Evolutionary conservation across 2,888 invertebrate genomes (phyloP).

Genomic region (Galerucella calmariensis): DNA sequence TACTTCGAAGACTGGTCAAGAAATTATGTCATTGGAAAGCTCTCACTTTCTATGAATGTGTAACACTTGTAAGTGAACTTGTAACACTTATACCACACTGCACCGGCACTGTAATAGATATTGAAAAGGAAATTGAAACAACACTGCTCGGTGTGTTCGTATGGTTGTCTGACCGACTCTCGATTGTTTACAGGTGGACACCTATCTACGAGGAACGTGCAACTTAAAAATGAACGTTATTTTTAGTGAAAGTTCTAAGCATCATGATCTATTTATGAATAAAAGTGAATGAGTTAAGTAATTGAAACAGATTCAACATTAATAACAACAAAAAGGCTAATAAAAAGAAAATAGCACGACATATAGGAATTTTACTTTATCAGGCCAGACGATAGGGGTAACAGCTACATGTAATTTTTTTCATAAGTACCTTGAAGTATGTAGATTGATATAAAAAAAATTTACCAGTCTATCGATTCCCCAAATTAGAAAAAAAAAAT

Average conservation of each 20-base stretch:
- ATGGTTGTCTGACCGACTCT: background rate
- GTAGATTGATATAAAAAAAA: no score
- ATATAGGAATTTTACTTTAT: no score
- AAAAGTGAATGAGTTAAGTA: no score
- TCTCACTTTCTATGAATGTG: slow-evolving; percentile 47
- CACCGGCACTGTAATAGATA: slow-evolving; percentile 28
- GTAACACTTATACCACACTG: slow-evolving; percentile 40
- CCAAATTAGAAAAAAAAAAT: no score
- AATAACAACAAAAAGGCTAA: no score
- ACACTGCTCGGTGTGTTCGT: background rate
- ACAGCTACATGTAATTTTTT: no score
- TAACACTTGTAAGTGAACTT: slow-evolving; percentile 43
- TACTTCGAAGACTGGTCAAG: slow-evolving; percentile 32
- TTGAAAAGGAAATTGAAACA: background rate
- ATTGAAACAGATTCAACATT: no score
- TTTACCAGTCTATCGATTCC: no score
- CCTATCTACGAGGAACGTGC: background rate
- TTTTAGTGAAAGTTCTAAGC: background rate
- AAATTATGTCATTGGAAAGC: slow-evolving; percentile 51
- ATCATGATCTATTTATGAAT: no score
- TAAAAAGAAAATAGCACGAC: no score
- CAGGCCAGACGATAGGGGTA: no score
- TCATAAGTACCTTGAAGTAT: no score
- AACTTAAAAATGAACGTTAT: background rate
- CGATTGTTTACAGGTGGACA: background rate